Percentiles rank a stretch among this genome's conserved stretches.
phyloP scores from a whole-genome alignment of 2,888 invertebrate genomes.

The Micropterix aruncella region DNA sequence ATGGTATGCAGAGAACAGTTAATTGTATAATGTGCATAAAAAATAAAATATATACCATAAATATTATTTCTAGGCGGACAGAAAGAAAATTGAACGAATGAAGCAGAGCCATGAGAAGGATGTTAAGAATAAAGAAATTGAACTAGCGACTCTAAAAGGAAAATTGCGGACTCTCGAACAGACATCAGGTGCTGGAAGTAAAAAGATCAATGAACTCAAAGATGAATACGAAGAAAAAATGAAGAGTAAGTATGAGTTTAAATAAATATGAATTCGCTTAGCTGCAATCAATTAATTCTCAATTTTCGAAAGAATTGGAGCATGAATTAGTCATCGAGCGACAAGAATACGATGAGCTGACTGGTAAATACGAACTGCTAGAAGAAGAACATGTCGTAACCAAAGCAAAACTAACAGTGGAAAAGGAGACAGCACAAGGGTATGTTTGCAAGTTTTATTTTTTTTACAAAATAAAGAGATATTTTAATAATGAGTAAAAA shows the following conservation, averaged over 20 bases:
- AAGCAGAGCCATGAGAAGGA: conserved; percentile 60
- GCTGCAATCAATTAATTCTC: too few species aligned
- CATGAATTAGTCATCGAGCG: conserved; percentile 49
- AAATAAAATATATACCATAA: conserved; percentile 20
- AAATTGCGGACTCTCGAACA: conserved; percentile 55
- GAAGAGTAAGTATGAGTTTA: conserved; percentile 42
- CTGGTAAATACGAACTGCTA: conserved; percentile 67
- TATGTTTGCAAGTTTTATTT: conserved; percentile 20
- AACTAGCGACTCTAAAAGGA: conserved; percentile 59
- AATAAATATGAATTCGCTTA: conserved; percentile 3
- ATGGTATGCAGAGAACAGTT: too few species aligned
- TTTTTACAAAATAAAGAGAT: too few species aligned
- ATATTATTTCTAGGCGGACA: conserved; percentile 38
- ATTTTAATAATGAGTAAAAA: too few species aligned
- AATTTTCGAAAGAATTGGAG: conserved; percentile 45
- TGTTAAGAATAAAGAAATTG: conserved; percentile 60
- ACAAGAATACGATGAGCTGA: conserved; percentile 66
- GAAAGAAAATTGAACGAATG: conserved; percentile 51
- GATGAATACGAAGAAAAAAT: conserved; percentile 52
- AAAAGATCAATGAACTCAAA: conserved; percentile 51
- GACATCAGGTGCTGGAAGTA: conserved; percentile 43
- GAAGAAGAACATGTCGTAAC: conserved; percentile 76
- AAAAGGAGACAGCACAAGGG: conserved; percentile 68
- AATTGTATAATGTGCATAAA: too few species aligned
- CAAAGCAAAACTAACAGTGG: conserved; percentile 66